A percentile compares a stretch with the other conserved stretches of the same genome.
phyloP scores from a whole-genome alignment of 2,113 vertebrate species.

The Zeus faber region DNA sequence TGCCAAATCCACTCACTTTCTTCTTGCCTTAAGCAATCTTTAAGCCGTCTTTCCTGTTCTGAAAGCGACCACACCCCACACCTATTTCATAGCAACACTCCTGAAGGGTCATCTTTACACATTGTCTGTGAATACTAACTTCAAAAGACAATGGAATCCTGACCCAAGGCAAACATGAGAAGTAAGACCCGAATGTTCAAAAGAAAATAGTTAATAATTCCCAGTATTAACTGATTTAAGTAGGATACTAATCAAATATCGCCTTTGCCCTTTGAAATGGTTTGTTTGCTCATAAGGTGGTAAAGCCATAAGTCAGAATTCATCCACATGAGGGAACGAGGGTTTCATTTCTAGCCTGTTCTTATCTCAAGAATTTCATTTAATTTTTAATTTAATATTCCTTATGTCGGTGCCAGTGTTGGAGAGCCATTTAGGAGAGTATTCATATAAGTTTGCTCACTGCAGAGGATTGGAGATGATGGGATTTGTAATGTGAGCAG shows the following conservation, averaged over 20 bases:
- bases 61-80: constrained; percentile 43
- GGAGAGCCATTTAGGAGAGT: too few relatives aligned
- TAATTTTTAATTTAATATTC: too few relatives aligned
- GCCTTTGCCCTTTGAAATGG: constrained; percentile 6
- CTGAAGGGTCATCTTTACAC: constrained; percentile 28
- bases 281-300: neutral
- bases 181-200: neutral
- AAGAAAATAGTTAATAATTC: constrained; percentile 18
- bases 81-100: constrained; percentile 33
- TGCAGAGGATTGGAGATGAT: constrained; percentile 93
- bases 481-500: constrained; percentile 90
- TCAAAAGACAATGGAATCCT: constrained; percentile 25
- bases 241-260: constrained; percentile 27
- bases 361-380: too few relatives aligned
- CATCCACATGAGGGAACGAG: too few relatives aligned
- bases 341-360: too few relatives aligned
- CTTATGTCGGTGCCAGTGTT: too few relatives aligned
- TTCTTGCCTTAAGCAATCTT: constrained; percentile 32
- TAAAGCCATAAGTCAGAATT: neutral
- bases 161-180: constrained; percentile 31
- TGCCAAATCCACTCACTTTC: constrained; percentile 33
- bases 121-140: constrained; percentile 27
- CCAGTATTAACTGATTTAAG: constrained; percentile 25
- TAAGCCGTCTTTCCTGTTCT: constrained; percentile 60
- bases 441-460: too few relatives aligned